Percentiles rank a stretch among this genome's conserved stretches.
Evolutionary conservation across 2,113 vertebrate genomes (phyloP).

Genomic region (cat (Felis catus)): F.catus_Fca126_mat1.0 CM031416.1:21450001-21450500

Average conservation of each 20-base stretch:
- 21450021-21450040: not conserved
- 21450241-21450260: constrained; percentile 40
- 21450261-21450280: not conserved
- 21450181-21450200: not conserved
- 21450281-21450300: not conserved
- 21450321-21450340: not conserved
- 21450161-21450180: not conserved
- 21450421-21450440: not conserved
- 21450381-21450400: not conserved
- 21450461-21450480: not conserved
- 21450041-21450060: not conserved
- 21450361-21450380: not conserved
- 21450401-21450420: not conserved
- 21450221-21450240: constrained; percentile 26
- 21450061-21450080: not conserved
- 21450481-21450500: not conserved
- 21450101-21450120: not conserved
- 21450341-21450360: not conserved
- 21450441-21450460: not conserved
- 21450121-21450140: not conserved
- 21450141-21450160: not conserved
- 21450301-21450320: not conserved
- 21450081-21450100: not conserved
- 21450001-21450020: not conserved
- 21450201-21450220: constrained; percentile 16